Evolutionary conservation across 1,140 invertebrate genomes (phyloP).

Genomic region (Drosophila trapezifrons): DNA sequence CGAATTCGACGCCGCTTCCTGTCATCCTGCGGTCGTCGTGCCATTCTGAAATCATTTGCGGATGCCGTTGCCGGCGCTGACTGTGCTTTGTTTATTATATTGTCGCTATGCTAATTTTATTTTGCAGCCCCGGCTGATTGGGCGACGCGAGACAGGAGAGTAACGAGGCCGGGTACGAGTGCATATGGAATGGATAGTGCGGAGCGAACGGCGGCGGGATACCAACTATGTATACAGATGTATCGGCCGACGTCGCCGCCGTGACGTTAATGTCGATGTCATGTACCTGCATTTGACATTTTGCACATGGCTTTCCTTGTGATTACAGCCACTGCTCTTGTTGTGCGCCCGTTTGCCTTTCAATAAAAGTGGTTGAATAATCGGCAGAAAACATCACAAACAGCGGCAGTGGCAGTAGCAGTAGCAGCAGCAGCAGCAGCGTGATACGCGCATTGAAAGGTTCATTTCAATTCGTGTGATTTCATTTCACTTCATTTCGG

Average conservation of each 20-base stretch:
- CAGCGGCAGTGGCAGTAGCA: constrained; percentile 20
- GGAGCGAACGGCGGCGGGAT: constrained; percentile 63
- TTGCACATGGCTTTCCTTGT: constrained; percentile 77
- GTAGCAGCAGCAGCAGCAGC: constrained; percentile 11
- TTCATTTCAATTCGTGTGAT: constrained; percentile 53
- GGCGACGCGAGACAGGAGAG: constrained; percentile 42
- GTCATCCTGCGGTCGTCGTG: constrained; percentile 13
- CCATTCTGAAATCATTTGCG: constrained; percentile 38
- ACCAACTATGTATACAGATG: constrained; percentile 9
- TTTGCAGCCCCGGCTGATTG: constrained; percentile 67
- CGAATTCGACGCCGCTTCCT: constrained; percentile 21
- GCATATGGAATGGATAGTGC: constrained; percentile 12
- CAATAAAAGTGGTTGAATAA: constrained; percentile 82
- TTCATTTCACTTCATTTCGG: constrained; percentile 33
- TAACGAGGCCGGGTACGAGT: constrained; percentile 5
- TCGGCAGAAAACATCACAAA: constrained; percentile 50
- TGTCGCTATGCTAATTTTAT: constrained; percentile 80
- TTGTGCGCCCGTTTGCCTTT: constrained; percentile 74
- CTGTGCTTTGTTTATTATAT: constrained; percentile 75
- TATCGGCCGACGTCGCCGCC: constrained; percentile 51
- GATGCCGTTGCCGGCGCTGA: constrained; percentile 40
- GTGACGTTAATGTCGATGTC: constrained; percentile 76
- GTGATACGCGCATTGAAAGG: constrained; percentile 64
- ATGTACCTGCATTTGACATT: constrained; percentile 81
- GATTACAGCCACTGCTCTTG: constrained; percentile 56